These are phyloP conservation scores for Hippoglossus hippoglossus DNA, from an alignment of 2,797 vertebrate species.

Conservation along the genomic window DNA sequence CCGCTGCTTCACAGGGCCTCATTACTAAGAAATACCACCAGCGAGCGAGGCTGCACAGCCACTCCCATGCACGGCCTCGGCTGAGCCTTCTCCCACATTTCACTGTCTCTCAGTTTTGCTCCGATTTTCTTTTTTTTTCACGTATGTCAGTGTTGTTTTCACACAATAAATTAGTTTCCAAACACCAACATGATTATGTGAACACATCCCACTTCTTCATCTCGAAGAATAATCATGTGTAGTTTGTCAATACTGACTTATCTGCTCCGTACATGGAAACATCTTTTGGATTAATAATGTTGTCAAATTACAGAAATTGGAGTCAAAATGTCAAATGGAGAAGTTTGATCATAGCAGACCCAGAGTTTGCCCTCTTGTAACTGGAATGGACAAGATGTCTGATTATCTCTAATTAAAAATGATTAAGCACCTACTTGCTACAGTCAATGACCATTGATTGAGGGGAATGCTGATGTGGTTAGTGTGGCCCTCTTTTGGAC, in stretches of 20 bases:
- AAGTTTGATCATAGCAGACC: slow-evolving; percentile 73
- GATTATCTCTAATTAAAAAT: slow-evolving; percentile 89
- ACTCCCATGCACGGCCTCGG: slow-evolving; percentile 48
- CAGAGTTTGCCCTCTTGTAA: slow-evolving; percentile 75
- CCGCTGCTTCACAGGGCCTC: slow-evolving; percentile 78
- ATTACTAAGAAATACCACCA: slow-evolving; percentile 76
- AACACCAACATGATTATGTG: slow-evolving; percentile 18
- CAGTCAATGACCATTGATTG: slow-evolving; percentile 85
- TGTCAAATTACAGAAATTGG: slow-evolving; percentile 73
- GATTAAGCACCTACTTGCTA: slow-evolving; percentile 87
- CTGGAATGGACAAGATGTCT: slow-evolving; percentile 85
- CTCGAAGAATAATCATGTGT: slow-evolving; percentile 2
- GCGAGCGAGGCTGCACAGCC: slow-evolving; percentile 49
- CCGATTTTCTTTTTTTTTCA: slow-evolving; percentile 13
- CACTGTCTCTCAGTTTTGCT: slow-evolving; percentile 44
- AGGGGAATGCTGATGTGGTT: slow-evolving; percentile 83
- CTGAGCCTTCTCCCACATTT: slow-evolving; percentile 41
- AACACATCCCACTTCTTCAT: slow-evolving; percentile 21
- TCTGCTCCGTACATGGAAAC: slow-evolving; percentile 7
- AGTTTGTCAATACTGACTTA: slow-evolving; percentile 24
- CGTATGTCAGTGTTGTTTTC: slow-evolving; percentile 39
- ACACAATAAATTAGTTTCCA: slow-evolving; percentile 38
- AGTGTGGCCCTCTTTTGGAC: slow-evolving; percentile 70
- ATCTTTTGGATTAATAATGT: slow-evolving; percentile 54
- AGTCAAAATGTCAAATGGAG: slow-evolving; percentile 73